A percentile compares a stretch with the other conserved stretches of the same genome.
Conservation (phyloP, 1,140 invertebrate species). For the Calosoma granatense region DNA sequence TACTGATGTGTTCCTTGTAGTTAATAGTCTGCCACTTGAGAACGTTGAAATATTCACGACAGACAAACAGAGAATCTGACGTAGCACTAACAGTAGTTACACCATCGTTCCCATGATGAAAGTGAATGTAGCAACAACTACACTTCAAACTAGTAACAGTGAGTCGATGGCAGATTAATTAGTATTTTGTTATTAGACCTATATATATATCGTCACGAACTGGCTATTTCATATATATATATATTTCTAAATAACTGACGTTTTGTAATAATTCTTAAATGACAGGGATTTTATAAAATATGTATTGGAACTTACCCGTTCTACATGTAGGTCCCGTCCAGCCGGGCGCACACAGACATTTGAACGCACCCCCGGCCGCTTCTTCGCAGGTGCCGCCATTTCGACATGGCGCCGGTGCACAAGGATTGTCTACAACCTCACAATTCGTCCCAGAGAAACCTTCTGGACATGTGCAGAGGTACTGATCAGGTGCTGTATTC, state of each 20-base stretch:
- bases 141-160: too few species aligned
- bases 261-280: too few species aligned
- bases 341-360: slow-evolving; percentile 76
- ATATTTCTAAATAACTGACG: too few species aligned
- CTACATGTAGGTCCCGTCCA: slow-evolving; percentile 76
- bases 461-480: slow-evolving; percentile 81
- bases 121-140: too few species aligned
- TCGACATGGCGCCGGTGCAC: slow-evolving; percentile 75
- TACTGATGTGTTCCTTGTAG: background rate
- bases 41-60: background rate
- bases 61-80: too few species aligned
- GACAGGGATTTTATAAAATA: too few species aligned
- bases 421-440: slow-evolving; percentile 86
- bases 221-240: too few species aligned
- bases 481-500: slow-evolving; percentile 87
- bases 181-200: too few species aligned
- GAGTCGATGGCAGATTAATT: too few species aligned
- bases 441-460: slow-evolving; percentile 87
- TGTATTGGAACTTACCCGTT: slow-evolving; percentile 41
- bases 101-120: too few species aligned
- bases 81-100: too few species aligned
- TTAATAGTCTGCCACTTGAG: background rate
- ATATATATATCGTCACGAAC: too few species aligned
- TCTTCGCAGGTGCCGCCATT: slow-evolving; percentile 72
- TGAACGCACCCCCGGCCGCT: slow-evolving; percentile 41